phyloP scores from a whole-genome alignment of 2,888 invertebrate species.

The Drosophila stalkeri region DNA sequence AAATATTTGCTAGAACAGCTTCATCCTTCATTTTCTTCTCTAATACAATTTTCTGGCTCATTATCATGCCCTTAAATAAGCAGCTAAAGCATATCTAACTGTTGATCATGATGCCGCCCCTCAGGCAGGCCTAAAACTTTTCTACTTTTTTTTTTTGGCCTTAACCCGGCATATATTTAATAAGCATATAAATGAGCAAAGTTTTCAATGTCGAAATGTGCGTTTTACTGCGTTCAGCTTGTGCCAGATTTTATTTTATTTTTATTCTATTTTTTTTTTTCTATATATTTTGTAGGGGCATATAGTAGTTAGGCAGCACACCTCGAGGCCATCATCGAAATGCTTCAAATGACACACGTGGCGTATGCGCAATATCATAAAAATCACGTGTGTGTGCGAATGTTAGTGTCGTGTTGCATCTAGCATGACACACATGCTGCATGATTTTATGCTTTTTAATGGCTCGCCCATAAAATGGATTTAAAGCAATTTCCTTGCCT shows the following conservation, averaged over 20 bases:
- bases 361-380: constrained; percentile 65
- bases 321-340: constrained; percentile 43
- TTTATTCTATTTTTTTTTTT: constrained; percentile 2
- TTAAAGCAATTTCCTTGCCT: constrained; percentile 73
- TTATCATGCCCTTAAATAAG: background rate
- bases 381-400: constrained; percentile 8
- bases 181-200: constrained; percentile 77
- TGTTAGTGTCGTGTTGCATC: background rate
- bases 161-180: constrained; percentile 61
- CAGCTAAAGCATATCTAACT: constrained; percentile 9
- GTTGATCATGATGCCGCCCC: constrained; percentile 14
- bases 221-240: constrained; percentile 36
- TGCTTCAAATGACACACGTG: constrained; percentile 52
- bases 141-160: background rate
- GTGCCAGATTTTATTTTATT: constrained; percentile 44
- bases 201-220: constrained; percentile 60
- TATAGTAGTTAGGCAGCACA: constrained; percentile 30
- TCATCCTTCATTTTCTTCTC: too few species aligned
- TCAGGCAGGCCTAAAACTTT: background rate
- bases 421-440: constrained; percentile 35
- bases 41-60: background rate
- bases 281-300: background rate
- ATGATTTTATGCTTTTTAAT: constrained; percentile 62
- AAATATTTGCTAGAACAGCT: too few species aligned
- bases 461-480: constrained; percentile 72